A percentile compares a stretch with the other conserved stretches of the same genome.
These are phyloP conservation scores for Cottus gobio DNA, from an alignment of 2,113 vertebrate species.

Conservation along the genomic window DNA sequence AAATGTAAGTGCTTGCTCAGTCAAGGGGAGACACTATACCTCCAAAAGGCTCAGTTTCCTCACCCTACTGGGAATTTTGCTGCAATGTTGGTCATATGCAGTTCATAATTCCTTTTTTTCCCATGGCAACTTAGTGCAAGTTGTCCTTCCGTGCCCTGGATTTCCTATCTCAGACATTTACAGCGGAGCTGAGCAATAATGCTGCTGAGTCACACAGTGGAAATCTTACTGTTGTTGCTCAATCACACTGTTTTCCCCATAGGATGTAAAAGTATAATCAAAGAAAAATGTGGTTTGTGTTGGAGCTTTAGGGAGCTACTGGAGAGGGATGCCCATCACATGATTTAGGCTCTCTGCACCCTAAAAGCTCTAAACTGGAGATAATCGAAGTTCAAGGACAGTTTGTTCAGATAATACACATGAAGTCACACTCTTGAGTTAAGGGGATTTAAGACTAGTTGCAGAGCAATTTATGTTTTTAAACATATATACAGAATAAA, in stretches of 20 bases:
- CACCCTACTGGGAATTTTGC: slow-evolving; percentile 14
- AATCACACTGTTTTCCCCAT: slow-evolving; percentile 25
- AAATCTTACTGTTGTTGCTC: slow-evolving; percentile 40
- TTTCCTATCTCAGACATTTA: slow-evolving; percentile 22
- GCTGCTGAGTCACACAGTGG: slow-evolving; percentile 48
- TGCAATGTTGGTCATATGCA: slow-evolving; percentile 18
- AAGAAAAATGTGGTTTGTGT: slow-evolving; percentile 33
- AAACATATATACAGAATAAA: not conserved
- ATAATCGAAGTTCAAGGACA: slow-evolving; percentile 12
- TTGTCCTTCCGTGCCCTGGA: slow-evolving; percentile 30
- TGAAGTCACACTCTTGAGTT: not conserved
- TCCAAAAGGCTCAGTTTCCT: slow-evolving; percentile 35
- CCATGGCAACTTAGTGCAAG: slow-evolving; percentile 22
- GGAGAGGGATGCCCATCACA: not conserved
- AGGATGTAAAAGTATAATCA: slow-evolving; percentile 34
- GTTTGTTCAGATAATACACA: not conserved
- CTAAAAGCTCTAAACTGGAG: slow-evolving; percentile 26
- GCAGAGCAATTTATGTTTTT: not conserved
- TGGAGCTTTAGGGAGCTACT: slow-evolving; percentile 8
- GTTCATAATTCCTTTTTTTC: slow-evolving; percentile 42
- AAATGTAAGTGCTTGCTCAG: slow-evolving; percentile 29
- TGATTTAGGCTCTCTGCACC: slow-evolving; percentile 1
- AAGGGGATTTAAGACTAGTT: not conserved
- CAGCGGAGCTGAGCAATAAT: slow-evolving; percentile 9
- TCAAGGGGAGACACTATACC: slow-evolving; percentile 17